Evolutionary conservation across 2,113 vertebrate species (phyloP).

Genomic region (Micronisus gabar): DNA sequence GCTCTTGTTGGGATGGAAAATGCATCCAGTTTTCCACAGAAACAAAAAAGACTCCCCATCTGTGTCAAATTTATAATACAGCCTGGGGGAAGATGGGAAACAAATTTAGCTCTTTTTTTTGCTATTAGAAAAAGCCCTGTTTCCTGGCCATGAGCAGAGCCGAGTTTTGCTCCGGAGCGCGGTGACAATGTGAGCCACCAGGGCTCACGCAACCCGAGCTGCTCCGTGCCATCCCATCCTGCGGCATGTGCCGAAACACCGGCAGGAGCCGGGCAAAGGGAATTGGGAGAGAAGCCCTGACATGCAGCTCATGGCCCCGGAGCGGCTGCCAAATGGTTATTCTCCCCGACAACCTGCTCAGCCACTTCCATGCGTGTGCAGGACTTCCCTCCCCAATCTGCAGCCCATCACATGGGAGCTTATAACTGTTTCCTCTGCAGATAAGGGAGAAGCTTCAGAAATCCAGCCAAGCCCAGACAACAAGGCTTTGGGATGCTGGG

Average conservation of each 20-base stretch:
- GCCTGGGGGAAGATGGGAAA: conserved; percentile 29
- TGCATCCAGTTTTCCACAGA: conserved; percentile 14
- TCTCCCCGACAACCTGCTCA: background rate
- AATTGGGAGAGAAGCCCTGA: background rate
- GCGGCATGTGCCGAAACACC: accelerated
- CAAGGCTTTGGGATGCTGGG: background rate
- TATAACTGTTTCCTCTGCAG: background rate
- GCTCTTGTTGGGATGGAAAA: background rate
- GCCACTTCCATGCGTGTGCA: background rate
- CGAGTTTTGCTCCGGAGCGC: accelerated
- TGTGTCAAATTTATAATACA: conserved; percentile 44
- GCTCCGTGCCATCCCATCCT: background rate
- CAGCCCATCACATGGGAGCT: background rate
- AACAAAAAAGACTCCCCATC: conserved; percentile 28
- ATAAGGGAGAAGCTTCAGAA: background rate
- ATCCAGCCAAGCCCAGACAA: background rate
- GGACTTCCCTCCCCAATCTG: background rate
- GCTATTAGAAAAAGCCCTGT: background rate
- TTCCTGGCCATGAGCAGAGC: background rate
- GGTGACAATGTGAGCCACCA: background rate
- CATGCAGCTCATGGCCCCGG: accelerated
- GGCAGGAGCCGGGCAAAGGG: background rate
- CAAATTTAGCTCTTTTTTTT: conserved; percentile 8
- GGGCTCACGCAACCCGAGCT: accelerated
- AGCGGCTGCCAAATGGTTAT: background rate